Base-by-base conservation (phyloP, 2,888 invertebrate species). In the Drosophila percnosoma region DNA sequence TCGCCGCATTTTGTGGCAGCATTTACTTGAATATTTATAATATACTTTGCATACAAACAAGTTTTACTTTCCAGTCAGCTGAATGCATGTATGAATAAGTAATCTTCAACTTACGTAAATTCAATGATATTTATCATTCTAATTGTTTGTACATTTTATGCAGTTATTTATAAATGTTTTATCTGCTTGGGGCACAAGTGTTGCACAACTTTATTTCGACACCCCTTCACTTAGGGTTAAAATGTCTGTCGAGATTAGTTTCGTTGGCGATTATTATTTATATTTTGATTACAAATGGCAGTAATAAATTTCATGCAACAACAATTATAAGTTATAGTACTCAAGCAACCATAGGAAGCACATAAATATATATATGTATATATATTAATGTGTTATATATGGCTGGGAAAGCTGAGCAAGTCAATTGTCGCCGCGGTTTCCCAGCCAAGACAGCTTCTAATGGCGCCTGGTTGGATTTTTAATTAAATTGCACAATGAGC, bases 401-500 rank as follows among this genome's bases (percentile, higher is more conserved):
- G 27, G 7, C 53, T 75, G 54, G 59, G 59, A 65, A 78, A 78
- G 40, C 51, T 59, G 79, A 78, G 75, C 62, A 48, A 65, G 54
- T 49, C 72, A 78, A 72, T 78, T 72, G 78, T 55, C 72, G 45
- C 67, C 42, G 59, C 48, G 60, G 60, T 58, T 67, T 67, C 48
- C n/a, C 59, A 71, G 51, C 67, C 62, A 58, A 66, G 63, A 62
- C 51, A 48, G n/a, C 53, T 58, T 36, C 34, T 24, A 54, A 40
- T 54, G 61, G 62, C 62, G 62, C 63, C 59, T 55, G 27, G 60
- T 69, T 45, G 59, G 18, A 27, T 33, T 57, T 75, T 75, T 78
- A 78, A 78, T 78, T 78, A 75, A 78, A 78, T 75, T 75, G 75
- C 79, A 78, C 78, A 78, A 75, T 78, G 70, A 59, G 15, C 29